A percentile compares a stretch with the other conserved stretches of the same genome.
phyloP scores from a whole-genome alignment of 2,797 vertebrate genomes.

The Ptychobarbus kaznakovi region DNA sequence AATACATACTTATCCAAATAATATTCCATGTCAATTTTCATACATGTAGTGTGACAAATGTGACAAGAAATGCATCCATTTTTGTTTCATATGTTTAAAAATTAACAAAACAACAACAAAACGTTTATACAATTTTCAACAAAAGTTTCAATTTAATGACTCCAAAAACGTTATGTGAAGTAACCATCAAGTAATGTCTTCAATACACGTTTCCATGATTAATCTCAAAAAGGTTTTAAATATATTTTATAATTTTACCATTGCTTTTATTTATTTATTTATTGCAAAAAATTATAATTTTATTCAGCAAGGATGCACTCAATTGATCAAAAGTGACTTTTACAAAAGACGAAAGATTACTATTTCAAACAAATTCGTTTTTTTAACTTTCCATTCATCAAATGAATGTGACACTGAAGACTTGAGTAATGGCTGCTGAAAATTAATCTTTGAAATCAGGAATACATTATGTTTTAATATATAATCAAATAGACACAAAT shows the following conservation, averaged over 20 bases:
- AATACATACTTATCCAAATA: neutral
- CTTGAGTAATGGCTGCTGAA: neutral
- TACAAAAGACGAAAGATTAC: neutral
- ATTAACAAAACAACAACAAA: too few relatives aligned
- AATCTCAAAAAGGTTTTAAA: neutral
- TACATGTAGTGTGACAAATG: neutral
- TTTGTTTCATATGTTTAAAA: too few relatives aligned
- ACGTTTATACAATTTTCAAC: neutral
- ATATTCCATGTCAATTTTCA: neutral
- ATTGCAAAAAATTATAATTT: neutral
- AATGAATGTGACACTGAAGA: neutral
- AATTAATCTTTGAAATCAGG: neutral
- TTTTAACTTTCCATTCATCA: neutral
- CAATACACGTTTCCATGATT: neutral
- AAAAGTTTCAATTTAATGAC: neutral
- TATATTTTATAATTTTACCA: neutral
- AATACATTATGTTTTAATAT: too few relatives aligned
- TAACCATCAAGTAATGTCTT: neutral
- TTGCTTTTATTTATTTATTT: too few relatives aligned
- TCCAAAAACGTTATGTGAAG: neutral
- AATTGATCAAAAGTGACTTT: neutral
- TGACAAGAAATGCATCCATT: too few relatives aligned
- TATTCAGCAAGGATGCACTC: neutral
- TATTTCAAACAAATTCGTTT: neutral
- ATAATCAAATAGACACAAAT: neutral